Evolutionary conservation across 2,797 vertebrate species (phyloP), one percentile per base, ranked within the genome.

Genomic region (Morelia viridis): DNA sequence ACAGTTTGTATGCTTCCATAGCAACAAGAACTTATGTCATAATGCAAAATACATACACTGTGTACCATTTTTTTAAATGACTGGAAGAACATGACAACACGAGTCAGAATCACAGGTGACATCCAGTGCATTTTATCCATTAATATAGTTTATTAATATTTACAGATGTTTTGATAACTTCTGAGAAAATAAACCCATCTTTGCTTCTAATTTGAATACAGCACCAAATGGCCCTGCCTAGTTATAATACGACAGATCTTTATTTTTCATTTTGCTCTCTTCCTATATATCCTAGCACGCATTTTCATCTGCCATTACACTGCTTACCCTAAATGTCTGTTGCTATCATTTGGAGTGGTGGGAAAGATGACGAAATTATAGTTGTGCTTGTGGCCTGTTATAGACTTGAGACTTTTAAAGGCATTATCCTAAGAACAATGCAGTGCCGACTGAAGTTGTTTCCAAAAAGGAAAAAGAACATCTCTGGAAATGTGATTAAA

Each of bases 1-100:
- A 97, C 96, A 97, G 96, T 97, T 94, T 90, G 85, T 95, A 60
- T 91, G 95, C 95, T 96, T 94, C 96, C 95, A 94, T 65, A 92
- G 97, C 88, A 96, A 97, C 96, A 91, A 85, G 94, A 95, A 93
- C 58, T 80, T 92, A 93, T 92, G 94, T 93, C 94, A 62, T 95
- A 93, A 95, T 95, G 91, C 90, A 96, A 96, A 96, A 96, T 94
- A 96, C 95, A 96, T 93, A 92, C 93, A 87, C 93, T 71, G 88
- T 50, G 83, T 91, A 93, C 3, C 92, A 28, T 41, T 31, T 58
- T 15, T 71, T 35, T 65, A 28, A 93, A 89, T 3, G 19, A 80
- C n/a, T 68, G 62, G 92, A 53, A 56, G 12, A 46, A 91, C 93
- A 87, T 89, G 92, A 90, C 31, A 96, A 92, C 41, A 60, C 46